Base-by-base conservation (phyloP, 2,113 vertebrate genomes). In the Syngnathus floridae region DNA sequence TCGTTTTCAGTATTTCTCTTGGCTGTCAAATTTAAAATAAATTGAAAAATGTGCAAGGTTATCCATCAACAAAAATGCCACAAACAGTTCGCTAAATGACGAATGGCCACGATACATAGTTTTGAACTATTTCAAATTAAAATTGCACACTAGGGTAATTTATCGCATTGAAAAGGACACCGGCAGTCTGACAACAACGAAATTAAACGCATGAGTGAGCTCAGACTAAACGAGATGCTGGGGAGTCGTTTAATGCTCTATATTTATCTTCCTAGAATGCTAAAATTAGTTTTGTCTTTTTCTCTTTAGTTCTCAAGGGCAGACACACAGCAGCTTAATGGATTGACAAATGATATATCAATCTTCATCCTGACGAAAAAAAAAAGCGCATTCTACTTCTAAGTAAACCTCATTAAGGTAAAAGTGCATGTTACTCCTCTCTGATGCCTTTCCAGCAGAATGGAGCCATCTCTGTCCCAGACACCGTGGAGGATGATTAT, bases 401-500 rank as follows among this genome's bases (percentile, higher is more conserved):
- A 66, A 67, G 35, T 35, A 16, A 61, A 43, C 38, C 5, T 5
- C 35, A 41, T 61, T 16, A 41, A 45, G 59, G 59, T 61, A 26
- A 43, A 61, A 61, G 26, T 61, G 38, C 40, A 40, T 19, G 1
- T 40, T 41, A 60, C 11, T 21, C 6, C 55, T 64, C 14, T 21
- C 14, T 51, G 19, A 11, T 38, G 2, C 65, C 38, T 69, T 0
- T 17, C 9, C 21, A 17, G 1, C 82, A 96, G 95, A 94, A 94
- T 73, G 92, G 87, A 59, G 69, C 21, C 0, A 69, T 89, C 69
- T 76, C 81, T 7, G 71, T 87, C 49, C 84, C 91, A 55, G 89
- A 88, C 49, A 85, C 92, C 0, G 85, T 76, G 0, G 90, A 92
- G 66, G 92, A 93, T 43, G 79, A 92, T 64, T 74, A 84, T 4